Evolutionary conservation across 92 coral and sea anemone species (phyloP).

Genomic region (Epizoanthus illoricatus): DNA sequence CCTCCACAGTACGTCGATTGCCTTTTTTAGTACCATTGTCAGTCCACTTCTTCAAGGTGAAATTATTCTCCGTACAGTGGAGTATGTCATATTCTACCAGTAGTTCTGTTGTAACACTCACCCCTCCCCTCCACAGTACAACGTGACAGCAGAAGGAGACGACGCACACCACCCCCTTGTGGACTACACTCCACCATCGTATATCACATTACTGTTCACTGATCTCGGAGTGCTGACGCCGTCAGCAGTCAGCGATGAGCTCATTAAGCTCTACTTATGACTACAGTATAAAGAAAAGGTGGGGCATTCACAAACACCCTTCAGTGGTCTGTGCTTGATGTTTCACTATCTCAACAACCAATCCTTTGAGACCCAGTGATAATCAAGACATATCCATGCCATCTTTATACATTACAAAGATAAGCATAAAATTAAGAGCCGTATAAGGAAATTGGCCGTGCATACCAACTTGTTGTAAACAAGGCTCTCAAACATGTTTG

Average conservation of each 20-base stretch:
- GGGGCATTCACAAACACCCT: not conserved
- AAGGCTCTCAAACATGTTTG: too few relatives aligned
- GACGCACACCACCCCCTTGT: constrained; percentile 81
- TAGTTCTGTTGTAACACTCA: not conserved
- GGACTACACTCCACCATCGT: constrained; percentile 96
- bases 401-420: too few relatives aligned
- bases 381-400: too few relatives aligned
- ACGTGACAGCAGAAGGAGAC: constrained; percentile 22
- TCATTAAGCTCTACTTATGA: constrained; percentile 92
- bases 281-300: constrained; percentile 2
- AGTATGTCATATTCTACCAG: not conserved
- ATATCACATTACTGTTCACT: constrained; percentile 87
- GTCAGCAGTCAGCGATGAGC: constrained; percentile 98
- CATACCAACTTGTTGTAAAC: too few relatives aligned
- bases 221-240: constrained; percentile 97
- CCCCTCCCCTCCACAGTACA: constrained; percentile 17
- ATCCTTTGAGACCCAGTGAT: not conserved
- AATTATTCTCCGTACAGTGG: not conserved
- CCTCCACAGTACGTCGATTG: too few relatives aligned
- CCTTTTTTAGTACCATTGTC: too few relatives aligned
- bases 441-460: too few relatives aligned
- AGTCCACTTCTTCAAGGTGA: too few relatives aligned
- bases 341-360: not conserved
- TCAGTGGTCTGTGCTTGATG: not conserved
- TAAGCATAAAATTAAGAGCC: too few relatives aligned